Conservation (phyloP, 2,797 vertebrate species). For the Malurus leucopterus region DNA sequence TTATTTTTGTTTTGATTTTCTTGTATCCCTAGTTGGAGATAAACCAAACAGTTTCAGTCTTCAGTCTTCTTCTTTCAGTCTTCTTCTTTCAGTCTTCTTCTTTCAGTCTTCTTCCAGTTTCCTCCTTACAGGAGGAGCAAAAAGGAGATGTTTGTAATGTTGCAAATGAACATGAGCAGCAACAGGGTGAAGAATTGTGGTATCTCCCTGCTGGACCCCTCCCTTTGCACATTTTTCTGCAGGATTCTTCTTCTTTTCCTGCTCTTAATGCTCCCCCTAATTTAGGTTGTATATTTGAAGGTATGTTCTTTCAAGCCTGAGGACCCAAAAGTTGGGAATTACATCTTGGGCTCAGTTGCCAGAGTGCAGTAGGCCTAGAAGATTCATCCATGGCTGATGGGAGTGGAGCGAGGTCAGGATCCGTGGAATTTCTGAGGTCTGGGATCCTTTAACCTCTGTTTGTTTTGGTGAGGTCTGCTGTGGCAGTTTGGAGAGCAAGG, state of each 20-base stretch:
- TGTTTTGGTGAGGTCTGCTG: neutral
- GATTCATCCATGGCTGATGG: rapidly evolving
- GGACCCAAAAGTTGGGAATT: neutral
- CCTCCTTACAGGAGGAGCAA: neutral
- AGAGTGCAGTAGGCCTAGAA: neutral
- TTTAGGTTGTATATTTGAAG: neutral
- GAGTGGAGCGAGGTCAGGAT: neutral
- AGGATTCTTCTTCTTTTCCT: neutral
- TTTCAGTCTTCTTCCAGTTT: neutral
- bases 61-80: too few species aligned
- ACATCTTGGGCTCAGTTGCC: rapidly evolving
- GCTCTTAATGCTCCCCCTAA: neutral
- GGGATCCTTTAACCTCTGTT: neutral
- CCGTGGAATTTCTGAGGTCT: neutral
- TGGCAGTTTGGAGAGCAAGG: neutral
- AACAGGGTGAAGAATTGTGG: neutral
- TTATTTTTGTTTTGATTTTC: neutral
- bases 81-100: neutral
- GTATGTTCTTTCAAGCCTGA: neutral
- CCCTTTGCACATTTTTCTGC: neutral
- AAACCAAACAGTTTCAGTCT: neutral
- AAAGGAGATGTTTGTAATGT: neutral
- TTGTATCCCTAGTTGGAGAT: neutral
- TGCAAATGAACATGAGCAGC: neutral
- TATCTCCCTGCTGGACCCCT: neutral